Base-by-base conservation (phyloP, 2,888 invertebrate species). In the Slavum lentiscoides region DNA sequence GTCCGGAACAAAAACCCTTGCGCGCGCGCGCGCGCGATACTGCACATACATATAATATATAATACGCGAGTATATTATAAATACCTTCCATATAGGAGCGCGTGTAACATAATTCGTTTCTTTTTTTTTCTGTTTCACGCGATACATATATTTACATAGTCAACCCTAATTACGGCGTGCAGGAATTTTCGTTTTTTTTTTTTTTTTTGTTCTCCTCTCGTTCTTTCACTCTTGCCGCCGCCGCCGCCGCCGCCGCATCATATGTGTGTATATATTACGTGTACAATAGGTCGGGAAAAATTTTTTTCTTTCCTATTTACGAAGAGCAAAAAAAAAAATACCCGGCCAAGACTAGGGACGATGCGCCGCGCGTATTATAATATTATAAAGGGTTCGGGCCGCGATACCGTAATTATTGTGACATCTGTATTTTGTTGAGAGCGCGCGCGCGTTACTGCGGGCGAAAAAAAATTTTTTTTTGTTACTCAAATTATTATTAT, bases 341-440 rank as follows among this genome's bases (percentile, higher is more conserved):
- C 30, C 30, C 30, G 49, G 13, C 4, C 2, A 13, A 49, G 49
- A 11, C 13, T 8, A 13, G 13, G 1, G 43, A 9, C 43, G 43
- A 30, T 30, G 4, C 30, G 30, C 30, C 30, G 30, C 30, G 30
- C 30, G 1, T 30, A 30, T 1, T 4, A 43, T 43, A 73, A 30
- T 30, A 30, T 1, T 4, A 43, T 43, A 73, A 30, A 55, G 64
- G 64, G 74, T 74, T 37, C 55, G 17, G 30, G n/a, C 53, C 8
- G 53, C 15, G 69, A 69, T 53, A 55, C 77, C 77, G 77, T 77
- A 62, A 77, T 70, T 70, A 68, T 77, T 77, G 77, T 77, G 77
- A 77, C 77, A 77, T 77, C 77, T 77, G 70, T 70, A 70, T 77
- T 70, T 77, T 39, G 55, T 77, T 39, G 55, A n/a, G 39, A 59